Evolutionary conservation across 2,888 invertebrate genomes (phyloP).

Genomic region (Gasteruption jaculator): DNA sequence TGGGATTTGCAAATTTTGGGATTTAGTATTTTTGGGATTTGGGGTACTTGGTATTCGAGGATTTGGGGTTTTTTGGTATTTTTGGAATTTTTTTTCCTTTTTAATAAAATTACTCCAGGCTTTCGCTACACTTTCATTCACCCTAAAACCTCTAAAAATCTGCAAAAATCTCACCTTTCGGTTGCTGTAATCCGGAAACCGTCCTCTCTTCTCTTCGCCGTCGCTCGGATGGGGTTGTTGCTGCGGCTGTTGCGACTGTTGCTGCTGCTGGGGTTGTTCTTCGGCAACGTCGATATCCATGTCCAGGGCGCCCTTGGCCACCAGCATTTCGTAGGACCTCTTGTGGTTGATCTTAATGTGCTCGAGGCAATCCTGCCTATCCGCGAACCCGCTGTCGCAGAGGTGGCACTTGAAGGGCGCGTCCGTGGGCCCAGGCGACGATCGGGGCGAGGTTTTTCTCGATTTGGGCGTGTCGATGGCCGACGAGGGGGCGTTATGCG

Average conservation of each 20-base stretch:
- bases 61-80: no score
- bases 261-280: constrained; percentile 44
- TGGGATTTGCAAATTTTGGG: no score
- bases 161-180: constrained; percentile 66
- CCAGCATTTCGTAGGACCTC: constrained; percentile 75
- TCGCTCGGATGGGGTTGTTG: constrained; percentile 56
- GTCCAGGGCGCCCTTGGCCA: constrained; percentile 75
- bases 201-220: constrained; percentile 69
- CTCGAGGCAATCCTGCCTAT: constrained; percentile 73
- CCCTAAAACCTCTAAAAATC: neutral
- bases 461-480: constrained; percentile 30
- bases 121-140: neutral
- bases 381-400: constrained; percentile 82
- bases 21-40: no score
- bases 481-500: constrained; percentile 12
- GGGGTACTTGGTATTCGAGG: no score
- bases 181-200: constrained; percentile 82
- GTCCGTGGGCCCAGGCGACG: constrained; percentile 55
- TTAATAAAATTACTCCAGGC: no score
- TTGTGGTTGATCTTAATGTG: constrained; percentile 75
- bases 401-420: constrained; percentile 89
- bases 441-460: constrained; percentile 39
- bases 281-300: constrained; percentile 54
- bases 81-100: no score
- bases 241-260: constrained; percentile 51